These are phyloP conservation scores for Buteo buteo DNA, from an alignment of 2,113 vertebrate genomes.

Conservation along the genomic window DNA sequence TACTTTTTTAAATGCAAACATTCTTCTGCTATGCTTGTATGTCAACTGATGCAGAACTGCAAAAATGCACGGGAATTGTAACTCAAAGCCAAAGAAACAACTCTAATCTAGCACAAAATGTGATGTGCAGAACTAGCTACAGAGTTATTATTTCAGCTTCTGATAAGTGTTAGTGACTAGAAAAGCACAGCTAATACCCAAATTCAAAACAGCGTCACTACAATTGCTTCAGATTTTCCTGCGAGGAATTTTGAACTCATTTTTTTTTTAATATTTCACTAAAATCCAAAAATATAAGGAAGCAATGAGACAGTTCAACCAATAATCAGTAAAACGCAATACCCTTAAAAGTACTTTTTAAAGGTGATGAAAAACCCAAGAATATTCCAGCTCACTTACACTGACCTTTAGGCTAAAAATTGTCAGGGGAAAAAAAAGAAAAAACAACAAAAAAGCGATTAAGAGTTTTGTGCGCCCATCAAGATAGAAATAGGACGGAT, in stretches of 20 bases:
- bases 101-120: not conserved
- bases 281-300: not conserved
- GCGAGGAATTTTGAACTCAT: accelerated
- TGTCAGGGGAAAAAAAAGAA: too few species aligned
- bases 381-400: not conserved
- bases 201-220: not conserved
- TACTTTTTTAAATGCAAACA: not conserved
- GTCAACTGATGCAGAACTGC: not conserved
- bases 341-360: not conserved
- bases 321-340: not conserved
- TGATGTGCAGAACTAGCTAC: not conserved
- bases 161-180: not conserved
- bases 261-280: not conserved
- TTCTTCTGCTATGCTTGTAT: not conserved
- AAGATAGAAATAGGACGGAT: not conserved
- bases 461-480: not conserved
- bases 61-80: not conserved
- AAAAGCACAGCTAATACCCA: not conserved
- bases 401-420: not conserved
- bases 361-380: not conserved
- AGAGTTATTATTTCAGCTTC: not conserved
- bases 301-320: not conserved
- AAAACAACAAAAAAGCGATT: not conserved
- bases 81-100: not conserved
- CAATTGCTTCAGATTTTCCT: not conserved